phyloP scores from a whole-genome alignment of 2,797 vertebrate genomes.

The Mionectes olivaceus region DNA sequence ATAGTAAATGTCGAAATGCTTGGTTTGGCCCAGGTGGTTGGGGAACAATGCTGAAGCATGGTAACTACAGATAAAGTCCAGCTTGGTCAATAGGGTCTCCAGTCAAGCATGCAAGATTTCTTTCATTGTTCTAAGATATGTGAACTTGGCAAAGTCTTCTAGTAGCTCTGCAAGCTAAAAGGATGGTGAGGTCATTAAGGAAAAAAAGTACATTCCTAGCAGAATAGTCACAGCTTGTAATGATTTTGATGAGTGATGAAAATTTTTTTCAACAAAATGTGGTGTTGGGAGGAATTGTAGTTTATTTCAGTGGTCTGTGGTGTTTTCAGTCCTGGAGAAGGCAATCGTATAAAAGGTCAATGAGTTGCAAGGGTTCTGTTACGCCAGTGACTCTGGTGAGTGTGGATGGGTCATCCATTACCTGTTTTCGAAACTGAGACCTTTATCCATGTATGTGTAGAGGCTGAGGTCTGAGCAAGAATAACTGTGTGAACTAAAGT shows the following conservation, averaged over 20 bases:
- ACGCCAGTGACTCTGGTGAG: not conserved
- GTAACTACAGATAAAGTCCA: not conserved
- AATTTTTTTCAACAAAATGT: not conserved
- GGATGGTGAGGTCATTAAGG: not conserved
- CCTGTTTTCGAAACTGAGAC: not conserved
- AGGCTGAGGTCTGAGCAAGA: not conserved
- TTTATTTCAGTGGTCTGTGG: not conserved
- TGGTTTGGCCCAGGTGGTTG: conserved; percentile 57
- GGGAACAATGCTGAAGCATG: conserved; percentile 41
- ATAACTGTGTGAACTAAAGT: not conserved
- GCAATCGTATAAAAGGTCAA: not conserved
- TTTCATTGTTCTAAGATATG: conserved; percentile 40
- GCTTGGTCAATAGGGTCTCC: conserved; percentile 3
- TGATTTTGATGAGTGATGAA: not conserved
- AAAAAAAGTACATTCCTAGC: not conserved
- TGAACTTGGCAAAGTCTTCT: not conserved
- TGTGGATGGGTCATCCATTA: not conserved
- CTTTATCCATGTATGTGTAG: not conserved
- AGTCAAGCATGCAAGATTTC: conserved; percentile 33
- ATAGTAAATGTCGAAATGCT: conserved; percentile 41
- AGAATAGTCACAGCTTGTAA: not conserved
- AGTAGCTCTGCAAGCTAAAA: not conserved
- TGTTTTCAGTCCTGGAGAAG: not conserved
- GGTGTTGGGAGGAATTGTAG: not conserved
- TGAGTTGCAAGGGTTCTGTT: not conserved